phyloP scores from a whole-genome alignment of 1,140 invertebrate genomes.

The Aphaenogaster rudis region DNA sequence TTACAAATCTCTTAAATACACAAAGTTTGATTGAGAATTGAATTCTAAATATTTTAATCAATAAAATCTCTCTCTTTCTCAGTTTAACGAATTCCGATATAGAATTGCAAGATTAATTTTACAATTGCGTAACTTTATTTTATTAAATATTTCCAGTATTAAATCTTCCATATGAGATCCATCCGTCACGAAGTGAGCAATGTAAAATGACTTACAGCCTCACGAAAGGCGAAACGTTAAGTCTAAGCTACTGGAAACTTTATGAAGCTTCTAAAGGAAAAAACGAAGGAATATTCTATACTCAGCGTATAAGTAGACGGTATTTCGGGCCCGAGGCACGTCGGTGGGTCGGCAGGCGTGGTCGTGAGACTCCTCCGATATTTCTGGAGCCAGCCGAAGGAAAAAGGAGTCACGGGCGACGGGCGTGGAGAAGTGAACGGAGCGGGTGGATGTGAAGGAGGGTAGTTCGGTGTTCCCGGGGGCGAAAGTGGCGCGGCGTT shows the following conservation, averaged over 20 bases:
- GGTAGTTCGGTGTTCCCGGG: constrained; percentile 74
- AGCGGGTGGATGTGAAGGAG: constrained; percentile 49
- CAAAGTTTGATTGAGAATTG: not conserved
- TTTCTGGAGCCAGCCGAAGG: constrained; percentile 68
- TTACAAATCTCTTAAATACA: not conserved
- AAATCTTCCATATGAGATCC: constrained; percentile 12
- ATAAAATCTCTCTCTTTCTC: not conserved
- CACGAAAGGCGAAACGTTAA: constrained; percentile 46
- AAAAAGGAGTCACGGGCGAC: constrained; percentile 64
- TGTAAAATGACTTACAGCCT: constrained; percentile 48
- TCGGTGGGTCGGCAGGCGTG: constrained; percentile 70
- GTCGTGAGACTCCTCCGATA: constrained; percentile 69
- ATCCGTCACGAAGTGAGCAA: not conserved
- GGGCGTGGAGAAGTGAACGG: constrained; percentile 60
- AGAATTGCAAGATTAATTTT: constrained; percentile 5
- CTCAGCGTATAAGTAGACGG: constrained; percentile 58
- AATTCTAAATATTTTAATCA: not conserved
- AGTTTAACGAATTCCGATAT: not conserved
- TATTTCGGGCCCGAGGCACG: constrained; percentile 64
- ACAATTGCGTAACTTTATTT: not conserved
- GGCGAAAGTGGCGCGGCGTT: constrained; percentile 76
- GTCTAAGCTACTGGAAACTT: constrained; percentile 51
- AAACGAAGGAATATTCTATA: constrained; percentile 59
- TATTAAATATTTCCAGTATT: not conserved
- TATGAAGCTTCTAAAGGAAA: constrained; percentile 46